Percentiles rank a stretch among this genome's conserved stretches.
Conservation (phyloP, 2,113 vertebrate genomes). For the Illadopsis cleaveri region DNA sequence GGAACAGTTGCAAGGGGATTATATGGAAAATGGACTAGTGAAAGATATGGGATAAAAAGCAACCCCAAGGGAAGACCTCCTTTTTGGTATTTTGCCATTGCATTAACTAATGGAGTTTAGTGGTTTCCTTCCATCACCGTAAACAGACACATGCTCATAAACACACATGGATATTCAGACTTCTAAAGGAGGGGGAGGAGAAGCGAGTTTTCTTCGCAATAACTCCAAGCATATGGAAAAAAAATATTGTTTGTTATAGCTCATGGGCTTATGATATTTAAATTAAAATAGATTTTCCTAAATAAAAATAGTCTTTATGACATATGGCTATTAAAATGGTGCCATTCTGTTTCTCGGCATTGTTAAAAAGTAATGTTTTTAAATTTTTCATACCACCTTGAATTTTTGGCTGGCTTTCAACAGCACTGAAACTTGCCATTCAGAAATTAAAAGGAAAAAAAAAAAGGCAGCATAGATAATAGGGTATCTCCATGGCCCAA, state of each 20-base stretch:
- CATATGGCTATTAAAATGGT: slow-evolving; percentile 72
- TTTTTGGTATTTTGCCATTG: slow-evolving; percentile 30
- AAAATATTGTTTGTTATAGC: slow-evolving; percentile 76
- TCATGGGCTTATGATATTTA: slow-evolving; percentile 80
- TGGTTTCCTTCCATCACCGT: slow-evolving; percentile 19
- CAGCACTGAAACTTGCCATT: background rate
- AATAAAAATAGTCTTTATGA: slow-evolving; percentile 79
- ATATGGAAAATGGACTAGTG: background rate
- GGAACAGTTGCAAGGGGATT: background rate
- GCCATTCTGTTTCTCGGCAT: slow-evolving; percentile 68
- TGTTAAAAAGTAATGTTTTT: slow-evolving; percentile 71
- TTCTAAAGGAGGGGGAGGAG: slow-evolving; percentile 49
- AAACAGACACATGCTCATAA: background rate
- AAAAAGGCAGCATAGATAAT: background rate
- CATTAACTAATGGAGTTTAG: slow-evolving; percentile 32
- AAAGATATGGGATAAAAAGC: slow-evolving; percentile 1
- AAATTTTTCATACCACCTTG: slow-evolving; percentile 66
- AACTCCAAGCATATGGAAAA: slow-evolving; percentile 76
- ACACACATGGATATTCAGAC: background rate
- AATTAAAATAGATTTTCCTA: slow-evolving; percentile 84
- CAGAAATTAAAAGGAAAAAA: background rate
- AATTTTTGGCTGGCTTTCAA: slow-evolving; percentile 44
- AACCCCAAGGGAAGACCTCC: background rate
- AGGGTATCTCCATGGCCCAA: background rate
- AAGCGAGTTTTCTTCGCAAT: slow-evolving; percentile 66